A percentile compares a stretch with the other conserved stretches of the same genome.
Evolutionary conservation across 2,113 vertebrate genomes (phyloP).

Genomic region (Origma solitaria): DNA sequence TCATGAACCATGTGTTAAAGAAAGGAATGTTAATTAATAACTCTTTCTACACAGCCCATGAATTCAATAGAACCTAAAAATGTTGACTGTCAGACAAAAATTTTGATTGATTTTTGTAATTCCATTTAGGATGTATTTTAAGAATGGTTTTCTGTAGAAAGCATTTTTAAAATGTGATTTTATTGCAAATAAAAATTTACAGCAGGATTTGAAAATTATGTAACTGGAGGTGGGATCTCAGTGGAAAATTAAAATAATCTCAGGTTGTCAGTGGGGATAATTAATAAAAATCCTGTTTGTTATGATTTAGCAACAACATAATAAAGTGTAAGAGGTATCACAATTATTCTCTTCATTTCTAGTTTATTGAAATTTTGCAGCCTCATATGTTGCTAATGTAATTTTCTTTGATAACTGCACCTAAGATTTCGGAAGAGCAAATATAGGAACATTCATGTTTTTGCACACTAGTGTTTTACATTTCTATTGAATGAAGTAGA

Average conservation of each 20-base stretch:
- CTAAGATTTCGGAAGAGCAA: not conserved
- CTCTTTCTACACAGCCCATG: slow-evolving; percentile 12
- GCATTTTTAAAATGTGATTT: slow-evolving; percentile 41
- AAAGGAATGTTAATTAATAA: slow-evolving; percentile 45
- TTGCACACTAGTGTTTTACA: not conserved
- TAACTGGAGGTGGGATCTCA: not conserved
- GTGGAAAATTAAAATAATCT: slow-evolving; percentile 43
- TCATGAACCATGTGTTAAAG: slow-evolving; percentile 33
- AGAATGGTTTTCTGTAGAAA: slow-evolving; percentile 21
- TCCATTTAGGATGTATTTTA: slow-evolving; percentile 15
- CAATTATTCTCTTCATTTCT: not conserved
- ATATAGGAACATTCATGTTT: not conserved
- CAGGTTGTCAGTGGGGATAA: not conserved
- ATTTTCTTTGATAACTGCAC: not conserved
- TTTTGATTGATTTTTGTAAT: slow-evolving; percentile 56
- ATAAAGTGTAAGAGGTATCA: not conserved
- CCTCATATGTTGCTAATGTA: not conserved
- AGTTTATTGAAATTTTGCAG: not conserved
- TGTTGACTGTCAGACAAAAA: slow-evolving; percentile 31
- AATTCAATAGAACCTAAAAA: slow-evolving; percentile 50
- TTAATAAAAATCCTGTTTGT: not conserved
- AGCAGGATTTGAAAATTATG: not conserved
- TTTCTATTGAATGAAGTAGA: slow-evolving; percentile 18
- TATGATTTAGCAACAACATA: not conserved
- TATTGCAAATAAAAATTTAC: slow-evolving; percentile 26